Conservation (phyloP, 1,140 invertebrate species). For the Zophobas atratus region DNA sequence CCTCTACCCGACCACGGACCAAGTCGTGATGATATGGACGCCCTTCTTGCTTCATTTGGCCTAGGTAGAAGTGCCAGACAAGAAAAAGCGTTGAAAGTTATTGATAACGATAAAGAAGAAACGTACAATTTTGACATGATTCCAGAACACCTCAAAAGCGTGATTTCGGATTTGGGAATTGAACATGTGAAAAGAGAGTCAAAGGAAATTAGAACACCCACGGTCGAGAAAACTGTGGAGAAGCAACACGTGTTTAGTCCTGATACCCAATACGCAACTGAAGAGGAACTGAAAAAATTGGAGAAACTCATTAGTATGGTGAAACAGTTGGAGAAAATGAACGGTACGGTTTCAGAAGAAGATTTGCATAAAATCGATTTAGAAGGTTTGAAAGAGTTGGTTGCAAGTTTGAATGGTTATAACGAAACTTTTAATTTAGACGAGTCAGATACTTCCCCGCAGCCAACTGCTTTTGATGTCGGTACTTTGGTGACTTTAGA, state of each 20-base stretch:
- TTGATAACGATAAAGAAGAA: conserved; percentile 52
- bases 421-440: conserved; percentile 7
- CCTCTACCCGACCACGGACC: conserved; percentile 70
- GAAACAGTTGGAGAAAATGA: conserved; percentile 66
- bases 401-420: conserved; percentile 59
- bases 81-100: conserved; percentile 49
- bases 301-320: conserved; percentile 66
- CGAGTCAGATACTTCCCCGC: too few relatives aligned
- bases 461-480: too few relatives aligned
- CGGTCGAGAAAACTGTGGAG: conserved; percentile 37
- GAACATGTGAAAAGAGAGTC: conserved; percentile 34
- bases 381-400: conserved; percentile 61
- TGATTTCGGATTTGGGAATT: conserved; percentile 72
- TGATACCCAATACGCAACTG: conserved; percentile 58
- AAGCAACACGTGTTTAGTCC: conserved; percentile 63
- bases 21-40: conserved; percentile 72
- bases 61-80: conserved; percentile 64
- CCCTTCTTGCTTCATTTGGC: conserved; percentile 73
- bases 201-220: conserved; percentile 41
- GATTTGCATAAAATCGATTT: conserved; percentile 62
- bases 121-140: conserved; percentile 67
- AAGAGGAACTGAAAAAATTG: conserved; percentile 68
- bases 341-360: conserved; percentile 66
- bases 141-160: conserved; percentile 70
- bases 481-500: conserved; percentile 57